Conservation (phyloP, 2,888 invertebrate species). For the Clunio marinus region DNA sequence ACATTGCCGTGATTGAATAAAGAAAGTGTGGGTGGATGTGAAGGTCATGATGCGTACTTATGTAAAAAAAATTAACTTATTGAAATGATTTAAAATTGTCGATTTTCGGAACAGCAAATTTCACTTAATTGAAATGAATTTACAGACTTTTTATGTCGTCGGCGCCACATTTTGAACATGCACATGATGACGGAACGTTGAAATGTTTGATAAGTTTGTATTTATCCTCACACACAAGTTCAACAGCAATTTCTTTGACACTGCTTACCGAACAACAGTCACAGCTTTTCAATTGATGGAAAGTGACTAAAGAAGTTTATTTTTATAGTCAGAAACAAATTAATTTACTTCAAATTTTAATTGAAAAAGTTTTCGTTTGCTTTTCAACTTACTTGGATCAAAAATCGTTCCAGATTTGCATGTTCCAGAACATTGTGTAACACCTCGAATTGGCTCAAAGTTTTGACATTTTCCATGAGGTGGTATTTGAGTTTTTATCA, state of each 20-base stretch:
- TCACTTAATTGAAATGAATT: no score
- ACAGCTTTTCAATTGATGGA: conserved; percentile 57
- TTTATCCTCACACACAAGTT: conserved; percentile 48
- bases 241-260: conserved; percentile 43
- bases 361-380: conserved; percentile 20
- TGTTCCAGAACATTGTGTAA: conserved; percentile 66
- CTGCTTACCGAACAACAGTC: conserved; percentile 56
- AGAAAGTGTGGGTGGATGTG: no score
- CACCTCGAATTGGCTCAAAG: conserved; percentile 55
- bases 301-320: conserved; percentile 55
- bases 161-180: conserved; percentile 46
- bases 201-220: conserved; percentile 46
- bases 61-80: no score
- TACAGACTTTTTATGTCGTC: conserved; percentile 10
- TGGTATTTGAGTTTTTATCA: conserved; percentile 53
- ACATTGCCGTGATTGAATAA: not conserved
- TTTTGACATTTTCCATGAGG: conserved; percentile 64
- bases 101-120: no score
- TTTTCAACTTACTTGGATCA: conserved; percentile 56
- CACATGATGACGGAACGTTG: conserved; percentile 48
- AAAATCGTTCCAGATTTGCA: conserved; percentile 69
- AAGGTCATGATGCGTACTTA: no score
- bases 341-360: not conserved
- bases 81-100: no score
- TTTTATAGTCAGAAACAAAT: conserved; percentile 35